These are phyloP conservation scores for Clostera curtula DNA, from an alignment of 2,888 invertebrate genomes.

Conservation along the genomic window DNA sequence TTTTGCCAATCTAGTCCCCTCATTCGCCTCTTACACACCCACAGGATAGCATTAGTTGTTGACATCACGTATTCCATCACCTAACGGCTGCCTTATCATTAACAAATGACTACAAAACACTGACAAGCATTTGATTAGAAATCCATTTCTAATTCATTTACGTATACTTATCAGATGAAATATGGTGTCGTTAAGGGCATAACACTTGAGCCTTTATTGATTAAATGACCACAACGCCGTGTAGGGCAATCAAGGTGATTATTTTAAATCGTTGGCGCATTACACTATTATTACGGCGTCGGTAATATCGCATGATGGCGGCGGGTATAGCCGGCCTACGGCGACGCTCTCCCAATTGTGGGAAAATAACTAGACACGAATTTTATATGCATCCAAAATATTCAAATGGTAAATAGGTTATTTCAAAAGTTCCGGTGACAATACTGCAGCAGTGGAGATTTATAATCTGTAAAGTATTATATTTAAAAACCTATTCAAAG, in stretches of 20 bases:
- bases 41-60: too few species aligned
- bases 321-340: conserved; percentile 48
- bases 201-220: too few species aligned
- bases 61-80: too few species aligned
- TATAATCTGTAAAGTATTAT: conserved; percentile 32
- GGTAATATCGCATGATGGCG: conserved; percentile 65
- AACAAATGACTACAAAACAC: too few species aligned
- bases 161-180: too few species aligned
- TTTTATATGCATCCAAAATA: conserved; percentile 22
- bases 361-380: conserved; percentile 26
- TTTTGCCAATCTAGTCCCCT: too few species aligned
- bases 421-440: conserved; percentile 23
- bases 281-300: conserved; percentile 69
- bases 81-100: too few species aligned
- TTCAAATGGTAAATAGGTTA: conserved; percentile 14
- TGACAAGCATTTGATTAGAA: too few species aligned
- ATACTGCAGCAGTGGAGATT: too few species aligned
- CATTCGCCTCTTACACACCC: too few species aligned
- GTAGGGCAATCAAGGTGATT: conserved; percentile 62
- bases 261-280: conserved; percentile 70
- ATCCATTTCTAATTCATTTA: too few species aligned
- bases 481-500: conserved; percentile 26
- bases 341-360: conserved; percentile 29
- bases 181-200: too few species aligned
- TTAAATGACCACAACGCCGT: conserved; percentile 46